Base-by-base conservation (phyloP, 2,797 vertebrate genomes). In the Selene dorsalis region DNA sequence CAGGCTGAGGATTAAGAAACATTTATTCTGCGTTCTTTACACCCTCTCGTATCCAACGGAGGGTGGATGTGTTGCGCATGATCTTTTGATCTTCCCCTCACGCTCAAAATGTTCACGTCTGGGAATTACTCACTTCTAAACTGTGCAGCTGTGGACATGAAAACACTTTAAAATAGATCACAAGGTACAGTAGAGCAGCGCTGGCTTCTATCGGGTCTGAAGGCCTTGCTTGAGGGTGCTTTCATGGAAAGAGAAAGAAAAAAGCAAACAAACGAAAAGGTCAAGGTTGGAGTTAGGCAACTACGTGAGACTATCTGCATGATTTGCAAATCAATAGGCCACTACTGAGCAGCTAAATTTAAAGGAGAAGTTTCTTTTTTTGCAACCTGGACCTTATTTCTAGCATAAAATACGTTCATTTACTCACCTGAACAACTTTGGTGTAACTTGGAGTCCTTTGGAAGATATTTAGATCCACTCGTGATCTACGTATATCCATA, bases 161-260 rank as follows among this genome's bases (percentile, higher is more conserved):
- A 41, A 75, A 61, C 30, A 59, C 47, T 73, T 79, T 45, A 22
- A 83, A 78, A 71, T 2, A 69, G 68, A 73, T 78, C 73, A 59
- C 45, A 26, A 48, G 24, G 56, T 32, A 58, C 17, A 59, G n/a
- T 11, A 26, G 41, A 62, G 4, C n/a, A 17, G 35, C 28, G 0
- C 35, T 58, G 35, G 55, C 28, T 57, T 73, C 3, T 39, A n/a
- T 6, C 45, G 30, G 6, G 26, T 20, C 30, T 30, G 22, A 39
- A 13, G 43, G 26, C 39, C 12, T 56, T 43, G 16, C 8, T 59
- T 7, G 10, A 55, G 26, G 39, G 30, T 38, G 17, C 22, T 26
- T 22, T 11, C 65, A 69, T 22, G 32, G 41, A 43, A 43, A 43
- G 5, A 17, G 32, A 8, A 35, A 35, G 32, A 10, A 39, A n/a